A percentile compares a stretch with the other conserved stretches of the same genome.
phyloP scores from a whole-genome alignment of 2,888 invertebrate genomes.

The Hirtodrosophila histrioides region DNA sequence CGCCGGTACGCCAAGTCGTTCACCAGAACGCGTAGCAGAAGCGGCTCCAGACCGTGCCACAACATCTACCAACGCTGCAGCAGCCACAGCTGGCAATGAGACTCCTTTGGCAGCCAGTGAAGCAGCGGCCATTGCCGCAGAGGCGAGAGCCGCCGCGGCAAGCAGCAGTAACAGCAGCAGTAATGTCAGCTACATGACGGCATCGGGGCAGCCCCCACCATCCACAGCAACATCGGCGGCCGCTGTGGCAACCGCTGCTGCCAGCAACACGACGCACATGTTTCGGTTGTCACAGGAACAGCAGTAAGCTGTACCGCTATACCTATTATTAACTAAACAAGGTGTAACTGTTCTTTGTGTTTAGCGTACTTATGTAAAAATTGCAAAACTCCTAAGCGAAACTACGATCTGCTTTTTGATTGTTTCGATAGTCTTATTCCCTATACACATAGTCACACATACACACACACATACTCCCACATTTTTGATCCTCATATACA shows the following conservation, averaged over 20 bases:
- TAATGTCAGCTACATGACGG: constrained; percentile 52
- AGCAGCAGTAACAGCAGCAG: constrained; percentile 40
- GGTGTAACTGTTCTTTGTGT: constrained; percentile 61
- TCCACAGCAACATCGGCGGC: constrained; percentile 72
- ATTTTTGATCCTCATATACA: constrained; percentile 46
- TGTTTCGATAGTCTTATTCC: constrained; percentile 27
- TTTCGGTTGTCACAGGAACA: constrained; percentile 77
- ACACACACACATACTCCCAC: constrained; percentile 8
- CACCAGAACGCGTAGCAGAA: constrained; percentile 51
- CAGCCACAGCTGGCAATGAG: constrained; percentile 29
- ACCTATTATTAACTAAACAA: constrained; percentile 37
- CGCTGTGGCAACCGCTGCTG: constrained; percentile 80
- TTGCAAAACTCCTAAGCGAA: constrained; percentile 46
- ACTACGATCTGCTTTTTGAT: constrained; percentile 37
- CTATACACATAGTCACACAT: constrained; percentile 24
- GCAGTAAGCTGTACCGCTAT: constrained; percentile 50
- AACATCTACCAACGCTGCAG: constrained; percentile 23
- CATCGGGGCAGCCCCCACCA: constrained; percentile 63
- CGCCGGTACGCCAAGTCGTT: constrained; percentile 36
- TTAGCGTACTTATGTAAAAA: constrained; percentile 80
- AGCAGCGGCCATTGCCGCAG: constrained; percentile 32
- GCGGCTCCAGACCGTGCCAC: constrained; percentile 31
- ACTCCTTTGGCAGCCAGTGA: constrained; percentile 23
- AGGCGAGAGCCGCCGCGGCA: constrained; percentile 22
- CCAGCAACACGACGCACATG: constrained; percentile 78